Percentiles rank a stretch among this genome's conserved stretches.
These are phyloP conservation scores for Malurus splendens DNA, from an alignment of 2,797 vertebrate genomes.

Conservation along the genomic window DNA sequence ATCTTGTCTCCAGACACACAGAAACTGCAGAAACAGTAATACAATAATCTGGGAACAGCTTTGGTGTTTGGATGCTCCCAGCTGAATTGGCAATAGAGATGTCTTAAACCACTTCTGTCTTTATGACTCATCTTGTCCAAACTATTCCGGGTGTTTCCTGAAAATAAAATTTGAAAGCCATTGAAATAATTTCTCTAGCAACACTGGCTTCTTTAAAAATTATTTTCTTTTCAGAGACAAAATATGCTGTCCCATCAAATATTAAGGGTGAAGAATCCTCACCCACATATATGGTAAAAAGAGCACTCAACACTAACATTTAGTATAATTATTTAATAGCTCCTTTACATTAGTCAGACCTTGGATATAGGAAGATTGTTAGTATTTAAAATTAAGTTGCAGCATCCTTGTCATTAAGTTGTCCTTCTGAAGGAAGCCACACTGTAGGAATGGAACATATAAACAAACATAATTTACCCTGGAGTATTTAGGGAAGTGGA, in stretches of 20 bases:
- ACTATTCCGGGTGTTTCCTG: neutral
- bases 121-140: neutral
- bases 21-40: neutral
- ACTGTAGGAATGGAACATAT: neutral
- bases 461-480: neutral
- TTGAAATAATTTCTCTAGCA: neutral
- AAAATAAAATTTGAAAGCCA: neutral
- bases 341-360: neutral
- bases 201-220: neutral
- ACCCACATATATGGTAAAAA: neutral
- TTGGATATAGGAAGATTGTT: neutral
- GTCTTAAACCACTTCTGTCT: neutral
- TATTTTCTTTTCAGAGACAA: neutral
- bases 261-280: neutral
- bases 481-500: slow-evolving; percentile 27
- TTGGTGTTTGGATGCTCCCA: neutral
- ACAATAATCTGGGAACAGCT: neutral
- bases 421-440: neutral
- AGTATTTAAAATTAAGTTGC: neutral
- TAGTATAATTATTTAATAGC: neutral
- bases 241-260: neutral
- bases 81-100: neutral
- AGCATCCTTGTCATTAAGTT: neutral
- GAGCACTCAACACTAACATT: neutral
- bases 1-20: neutral